Base-by-base conservation (phyloP, 2,797 vertebrate genomes). In the Vireo griseus region DNA sequence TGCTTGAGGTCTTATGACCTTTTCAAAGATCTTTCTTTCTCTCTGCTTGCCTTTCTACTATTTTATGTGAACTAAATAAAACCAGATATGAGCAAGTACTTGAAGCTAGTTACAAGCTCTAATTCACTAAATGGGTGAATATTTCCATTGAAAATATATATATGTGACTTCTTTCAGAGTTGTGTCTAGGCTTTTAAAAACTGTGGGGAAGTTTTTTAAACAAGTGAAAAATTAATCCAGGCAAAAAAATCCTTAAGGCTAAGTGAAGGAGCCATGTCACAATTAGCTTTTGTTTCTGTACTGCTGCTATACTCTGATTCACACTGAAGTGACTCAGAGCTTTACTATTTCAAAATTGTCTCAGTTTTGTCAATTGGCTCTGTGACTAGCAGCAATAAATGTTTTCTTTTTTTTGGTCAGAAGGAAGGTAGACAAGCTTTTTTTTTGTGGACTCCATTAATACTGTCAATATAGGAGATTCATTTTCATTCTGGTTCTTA, bases 1-100 rank as follows among this genome's bases (percentile, higher is more conserved):
- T 94, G 12, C 67, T 73, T 74, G 44, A 91, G 33, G 67, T 57
- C 11, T 80, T 29, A 51, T 77, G 51, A 72, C 39, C 26, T 94
- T 77, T 86, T 83, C 12, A 73, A 72, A 81, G 9, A 18, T 40
- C 7, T 37, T 47, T 61, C 24, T 42, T 47, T 76, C 39, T 73
- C 26, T 78, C 12, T 69, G 9, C 16, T 12, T 83, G 12, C 16
- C 12, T 71, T 92, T 79, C 8, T 81, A 2, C 37, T 67, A 35
- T 63, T 78, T 48, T 16, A 5, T 74, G 31, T 63, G 68, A 94
- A 79, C 9, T 2, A 82, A 61, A 71, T 61, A 26, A 17, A 77
- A 81, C 3, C 16, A 87, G 48, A 55, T 55, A 16, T 12, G 12
- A 84, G 4, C 33, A 91, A 82, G 75, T 50, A 54, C 19, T 29